Evolutionary conservation across 1,140 invertebrate species (phyloP), one percentile per base, ranked within the genome.

Genomic region (Pinna nobilis): DNA sequence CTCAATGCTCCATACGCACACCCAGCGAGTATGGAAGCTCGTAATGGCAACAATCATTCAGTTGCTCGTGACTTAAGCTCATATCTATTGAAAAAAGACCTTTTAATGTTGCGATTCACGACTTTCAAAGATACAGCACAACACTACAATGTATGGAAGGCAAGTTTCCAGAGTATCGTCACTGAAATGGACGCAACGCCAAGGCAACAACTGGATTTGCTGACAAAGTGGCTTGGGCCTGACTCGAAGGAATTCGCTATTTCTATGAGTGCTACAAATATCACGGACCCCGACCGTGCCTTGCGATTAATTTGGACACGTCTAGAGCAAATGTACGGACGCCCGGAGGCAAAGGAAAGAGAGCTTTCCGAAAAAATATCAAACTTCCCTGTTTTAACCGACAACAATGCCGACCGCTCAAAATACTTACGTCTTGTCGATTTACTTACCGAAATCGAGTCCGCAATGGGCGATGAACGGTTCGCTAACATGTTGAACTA

Each of bases 241-340:
- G 41, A 61, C 18, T 74, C 64, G 0, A 60, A 61, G 25, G 67
- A 47, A 28, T 51, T 32, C 11, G 74, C 74, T 23, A 0, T 32
- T 2, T 67, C 63, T 49, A 5, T 72, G 9, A 23, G 69, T 44
- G 2, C 41, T n/a, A 18, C 69, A 41, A 72, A 73, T 47, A 18
- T 35, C 0, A 18, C 23, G 4, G 30, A 76, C 23, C 50, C 55
- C 4, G 32, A 30, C 7, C 32, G 28, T 1, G 73, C 47, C 18
- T 20, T 76, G 7, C n/a, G 44, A 15, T 0, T 18, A 15, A 39
- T 76, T 7, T 79, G 73, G 78, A 23, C 55, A 11, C n/a, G 75
- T 11, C 32, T 80, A 18, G 28, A 74, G 23, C 71, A 77, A 13
- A 25, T 67, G 7, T 80, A 71, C 50, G 71, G 70, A 4, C 39